Conservation (phyloP, 2,113 vertebrate genomes). For the Dipodomys stephensi region DNA sequence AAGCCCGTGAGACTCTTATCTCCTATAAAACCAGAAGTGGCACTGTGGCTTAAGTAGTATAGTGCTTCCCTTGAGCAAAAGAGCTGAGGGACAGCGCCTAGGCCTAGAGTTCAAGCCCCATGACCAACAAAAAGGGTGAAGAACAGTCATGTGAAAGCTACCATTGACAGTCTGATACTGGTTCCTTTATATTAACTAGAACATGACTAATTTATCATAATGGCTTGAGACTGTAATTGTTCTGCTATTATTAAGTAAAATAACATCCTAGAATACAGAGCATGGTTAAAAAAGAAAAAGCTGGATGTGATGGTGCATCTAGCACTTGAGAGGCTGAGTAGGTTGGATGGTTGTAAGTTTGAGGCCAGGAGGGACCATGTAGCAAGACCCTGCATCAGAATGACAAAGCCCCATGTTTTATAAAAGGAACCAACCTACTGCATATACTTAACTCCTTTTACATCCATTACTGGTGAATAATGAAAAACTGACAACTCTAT, state of each 20-base stretch:
- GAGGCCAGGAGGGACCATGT: background rate
- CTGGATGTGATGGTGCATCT: no score
- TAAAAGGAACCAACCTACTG: background rate
- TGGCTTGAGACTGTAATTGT: background rate
- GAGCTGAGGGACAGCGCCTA: no score
- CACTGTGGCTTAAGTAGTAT: no score
- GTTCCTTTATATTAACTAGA: background rate
- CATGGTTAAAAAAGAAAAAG: background rate
- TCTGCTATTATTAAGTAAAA: conserved; percentile 7
- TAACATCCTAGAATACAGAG: background rate
- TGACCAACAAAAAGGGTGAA: background rate
- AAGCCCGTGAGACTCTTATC: no score
- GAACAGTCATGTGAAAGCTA: conserved; percentile 20
- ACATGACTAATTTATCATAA: background rate
- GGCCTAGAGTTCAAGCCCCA: no score
- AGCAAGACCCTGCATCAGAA: no score
- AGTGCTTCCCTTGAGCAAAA: no score
- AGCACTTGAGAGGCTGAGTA: background rate
- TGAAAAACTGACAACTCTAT: background rate
- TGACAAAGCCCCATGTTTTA: background rate
- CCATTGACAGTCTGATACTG: background rate
- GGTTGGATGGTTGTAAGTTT: background rate
- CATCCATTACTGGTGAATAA: background rate
- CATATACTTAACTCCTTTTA: background rate
- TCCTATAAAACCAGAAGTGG: no score